Evolutionary conservation across 1,140 invertebrate species (phyloP).

Genomic region (Drosophila paulistorum): DNA sequence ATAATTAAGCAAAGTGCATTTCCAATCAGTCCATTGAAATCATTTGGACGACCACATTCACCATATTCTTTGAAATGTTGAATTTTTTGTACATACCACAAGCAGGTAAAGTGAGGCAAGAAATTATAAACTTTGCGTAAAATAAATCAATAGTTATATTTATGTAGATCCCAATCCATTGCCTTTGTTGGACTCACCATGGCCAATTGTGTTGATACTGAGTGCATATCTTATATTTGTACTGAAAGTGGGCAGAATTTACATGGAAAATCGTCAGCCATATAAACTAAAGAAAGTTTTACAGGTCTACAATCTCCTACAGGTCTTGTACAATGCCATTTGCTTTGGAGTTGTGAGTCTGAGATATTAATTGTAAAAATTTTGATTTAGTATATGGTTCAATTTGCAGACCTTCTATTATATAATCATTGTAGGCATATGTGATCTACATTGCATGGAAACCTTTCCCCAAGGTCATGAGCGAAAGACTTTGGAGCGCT

Average conservation of each 20-base stretch:
- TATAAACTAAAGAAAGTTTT: constrained; percentile 47
- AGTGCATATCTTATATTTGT: constrained; percentile 56
- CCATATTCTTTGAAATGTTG: constrained; percentile 35
- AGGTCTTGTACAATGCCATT: constrained; percentile 52
- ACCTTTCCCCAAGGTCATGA: constrained; percentile 50
- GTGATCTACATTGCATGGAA: constrained; percentile 55
- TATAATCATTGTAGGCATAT: constrained; percentile 42
- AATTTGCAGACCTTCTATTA: constrained; percentile 51
- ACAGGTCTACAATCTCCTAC: constrained; percentile 51
- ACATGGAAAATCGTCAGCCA: constrained; percentile 55
- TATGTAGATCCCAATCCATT: constrained; percentile 51
- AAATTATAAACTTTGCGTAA: not conserved
- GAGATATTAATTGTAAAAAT: not conserved
- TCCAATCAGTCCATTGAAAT: constrained; percentile 23
- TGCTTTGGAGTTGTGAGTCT: constrained; percentile 50
- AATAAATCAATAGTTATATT: not conserved
- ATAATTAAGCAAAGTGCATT: not conserved
- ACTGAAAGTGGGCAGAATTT: constrained; percentile 50
- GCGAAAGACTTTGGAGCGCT: constrained; percentile 45
- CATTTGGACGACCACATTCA: constrained; percentile 19
- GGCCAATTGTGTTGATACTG: constrained; percentile 47
- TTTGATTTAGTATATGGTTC: not conserved
- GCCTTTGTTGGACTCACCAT: constrained; percentile 40
- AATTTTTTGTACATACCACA: constrained; percentile 40
- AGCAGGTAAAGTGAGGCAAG: constrained; percentile 29